Percentiles rank a stretch among this genome's conserved stretches.
phyloP scores from a whole-genome alignment of 2,113 vertebrate genomes.

The Pao palembangensis region DNA sequence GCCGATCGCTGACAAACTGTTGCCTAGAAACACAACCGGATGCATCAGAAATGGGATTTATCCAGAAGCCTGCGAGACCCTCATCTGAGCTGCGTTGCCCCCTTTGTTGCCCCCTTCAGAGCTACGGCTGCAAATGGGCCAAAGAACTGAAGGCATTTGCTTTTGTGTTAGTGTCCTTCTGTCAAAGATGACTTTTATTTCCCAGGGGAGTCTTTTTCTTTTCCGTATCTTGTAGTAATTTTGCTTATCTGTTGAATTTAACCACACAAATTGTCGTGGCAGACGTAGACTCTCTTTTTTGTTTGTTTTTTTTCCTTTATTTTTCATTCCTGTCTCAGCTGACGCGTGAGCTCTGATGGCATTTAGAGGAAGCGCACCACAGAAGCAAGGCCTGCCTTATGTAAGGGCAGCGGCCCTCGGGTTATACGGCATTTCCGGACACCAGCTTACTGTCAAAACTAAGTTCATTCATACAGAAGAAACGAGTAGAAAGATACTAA shows the following conservation, averaged over 20 bases:
- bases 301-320: background rate
- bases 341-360: conserved; percentile 30
- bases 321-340: conserved; percentile 11
- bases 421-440: conserved; percentile 50
- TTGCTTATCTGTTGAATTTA: background rate
- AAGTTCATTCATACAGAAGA: too few species aligned
- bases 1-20: conserved; percentile 41
- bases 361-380: conserved; percentile 40
- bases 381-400: conserved; percentile 27
- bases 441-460: background rate
- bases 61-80: conserved; percentile 19
- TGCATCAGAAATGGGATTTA: conserved; percentile 48
- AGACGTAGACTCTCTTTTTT: background rate
- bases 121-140: background rate
- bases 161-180: background rate
- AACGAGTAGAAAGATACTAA: too few species aligned
- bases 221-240: background rate
- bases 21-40: conserved; percentile 61
- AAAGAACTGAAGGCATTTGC: conserved; percentile 10
- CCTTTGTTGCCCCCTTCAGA: conserved; percentile 9
- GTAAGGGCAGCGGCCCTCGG: conserved; percentile 44
- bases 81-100: conserved; percentile 5
- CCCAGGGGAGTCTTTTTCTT: conserved; percentile 18
- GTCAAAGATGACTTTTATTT: conserved; percentile 10
- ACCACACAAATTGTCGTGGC: background rate